Conservation (phyloP, 2,888 invertebrate genomes). For the Chrysotoxum bicinctum region DNA sequence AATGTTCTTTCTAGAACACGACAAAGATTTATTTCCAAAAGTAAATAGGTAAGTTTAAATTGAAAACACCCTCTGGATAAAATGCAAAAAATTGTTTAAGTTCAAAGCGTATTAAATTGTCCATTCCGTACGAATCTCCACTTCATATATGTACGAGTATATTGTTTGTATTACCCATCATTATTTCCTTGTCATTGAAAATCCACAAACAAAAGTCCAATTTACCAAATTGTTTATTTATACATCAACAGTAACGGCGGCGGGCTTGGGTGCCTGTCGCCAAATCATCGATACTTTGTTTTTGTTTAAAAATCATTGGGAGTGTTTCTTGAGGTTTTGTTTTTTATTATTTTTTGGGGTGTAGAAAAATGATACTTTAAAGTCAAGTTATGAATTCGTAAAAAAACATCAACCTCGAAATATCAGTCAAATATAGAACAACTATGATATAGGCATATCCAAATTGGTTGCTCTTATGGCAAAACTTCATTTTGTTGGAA, state of each 20-base stretch:
- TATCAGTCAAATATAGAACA: background rate
- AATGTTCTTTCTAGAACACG: too few species aligned
- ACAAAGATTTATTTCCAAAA: too few species aligned
- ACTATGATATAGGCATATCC: too few species aligned
- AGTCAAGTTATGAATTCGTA: background rate
- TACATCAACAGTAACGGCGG: background rate
- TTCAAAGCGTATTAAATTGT: constrained; percentile 1
- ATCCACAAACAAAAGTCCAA: constrained; percentile 50
- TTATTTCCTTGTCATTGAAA: background rate
- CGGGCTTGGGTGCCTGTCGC: background rate
- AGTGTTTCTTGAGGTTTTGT: background rate
- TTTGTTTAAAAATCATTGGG: background rate
- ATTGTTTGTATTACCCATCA: background rate
- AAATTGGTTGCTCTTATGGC: too few species aligned
- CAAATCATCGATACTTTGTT: background rate
- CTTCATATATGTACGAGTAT: too few species aligned
- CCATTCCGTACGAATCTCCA: background rate
- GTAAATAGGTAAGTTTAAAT: too few species aligned
- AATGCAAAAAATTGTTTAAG: background rate
- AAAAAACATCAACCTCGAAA: background rate
- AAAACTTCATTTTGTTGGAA: too few species aligned
- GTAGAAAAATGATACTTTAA: background rate
- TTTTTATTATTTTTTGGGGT: background rate
- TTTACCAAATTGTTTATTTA: constrained; percentile 9
- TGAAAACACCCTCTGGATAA: too few species aligned